phyloP scores from a whole-genome alignment of 2,888 invertebrate species.

The Drosophila anceps region DNA sequence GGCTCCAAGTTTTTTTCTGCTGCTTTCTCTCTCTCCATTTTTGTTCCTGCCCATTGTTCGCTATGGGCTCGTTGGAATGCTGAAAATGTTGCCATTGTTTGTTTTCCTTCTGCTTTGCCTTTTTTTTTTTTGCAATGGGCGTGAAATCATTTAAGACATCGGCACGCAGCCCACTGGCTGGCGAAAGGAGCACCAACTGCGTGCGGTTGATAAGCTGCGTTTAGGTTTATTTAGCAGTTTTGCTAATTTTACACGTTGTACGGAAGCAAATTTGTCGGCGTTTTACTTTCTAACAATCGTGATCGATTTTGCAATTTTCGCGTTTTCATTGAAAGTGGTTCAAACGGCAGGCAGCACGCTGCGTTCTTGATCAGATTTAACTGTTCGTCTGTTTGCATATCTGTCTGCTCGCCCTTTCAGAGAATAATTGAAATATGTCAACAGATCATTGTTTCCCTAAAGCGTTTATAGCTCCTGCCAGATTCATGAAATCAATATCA shows the following conservation, averaged over 20 bases:
- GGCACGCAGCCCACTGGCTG: conserved; percentile 1
- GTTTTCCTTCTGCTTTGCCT: conserved; percentile 46
- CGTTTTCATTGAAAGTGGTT: background rate
- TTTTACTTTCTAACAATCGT: background rate
- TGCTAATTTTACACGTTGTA: conserved; percentile 45
- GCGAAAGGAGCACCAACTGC: background rate
- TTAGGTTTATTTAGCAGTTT: conserved; percentile 50
- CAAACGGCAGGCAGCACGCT: no score
- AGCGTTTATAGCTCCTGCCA: no score
- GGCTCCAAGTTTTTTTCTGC: conserved; percentile 43
- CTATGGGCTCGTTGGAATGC: conserved; percentile 23
- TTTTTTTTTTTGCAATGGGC: conserved; percentile 61
- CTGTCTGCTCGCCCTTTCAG: no score
- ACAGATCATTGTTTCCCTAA: no score
- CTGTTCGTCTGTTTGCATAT: background rate
- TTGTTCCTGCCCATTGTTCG: conserved; percentile 24
- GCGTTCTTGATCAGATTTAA: background rate
- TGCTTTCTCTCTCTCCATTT: conserved; percentile 13
- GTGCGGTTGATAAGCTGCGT: conserved; percentile 50
- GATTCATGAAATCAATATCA: no score
- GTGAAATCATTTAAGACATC: conserved; percentile 49
- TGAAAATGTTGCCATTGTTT: conserved; percentile 64
- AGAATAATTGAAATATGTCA: no score
- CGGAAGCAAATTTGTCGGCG: conserved; percentile 4
- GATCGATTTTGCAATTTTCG: background rate